Base-by-base conservation (phyloP, 2,888 invertebrate genomes). In the Ephialtes manifestator region DNA sequence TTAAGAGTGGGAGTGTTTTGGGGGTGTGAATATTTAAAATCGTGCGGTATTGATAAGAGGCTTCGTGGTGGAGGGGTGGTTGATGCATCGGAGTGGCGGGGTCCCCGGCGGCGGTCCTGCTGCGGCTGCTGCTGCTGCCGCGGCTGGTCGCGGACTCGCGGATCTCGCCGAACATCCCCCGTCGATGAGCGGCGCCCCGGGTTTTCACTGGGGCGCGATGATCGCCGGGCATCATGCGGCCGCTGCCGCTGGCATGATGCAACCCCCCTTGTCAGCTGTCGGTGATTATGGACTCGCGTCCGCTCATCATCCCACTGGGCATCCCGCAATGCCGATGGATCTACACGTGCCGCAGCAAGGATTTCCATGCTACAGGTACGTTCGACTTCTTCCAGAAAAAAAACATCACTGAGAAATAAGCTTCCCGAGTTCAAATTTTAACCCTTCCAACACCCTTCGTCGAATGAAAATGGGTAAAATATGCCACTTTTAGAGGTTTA, bases 311-410 rank as follows among this genome's bases (percentile, higher is more conserved):
- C 96, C 96, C 24, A 95, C 95, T 90, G 93, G 91, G 81, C 94
- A 94, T 87, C 93, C 94, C 79, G 92, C 95, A 79, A 96, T 97
- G 96, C 98, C 98, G 75, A 98, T 98, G 98, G 98, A 98, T 94
- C 96, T 98, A 90, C 98, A 98, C 95, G 98, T 98, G 94, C 97
- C 98, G 72, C 98, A 98, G 94, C 98, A 98, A 94, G 97, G 97
- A 90, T 98, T 98, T 94, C 97, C 98, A 83, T 98, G 98, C 95
- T 98, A 98, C 95, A 97, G 98, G 98, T 98, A 93, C 95, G 96
- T 95, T 15, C 8, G 58, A 0, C 1, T 20, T 43, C 43, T 48
- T 46, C 4, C 15, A 13, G 13, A 0, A 4, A 46, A 13, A 46
- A 46, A 15, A 13, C 46, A 4, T 1, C 3, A 15, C 1, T 15